phyloP scores from a whole-genome alignment of 2,113 vertebrate species.

The Ceyx melanurus region DNA sequence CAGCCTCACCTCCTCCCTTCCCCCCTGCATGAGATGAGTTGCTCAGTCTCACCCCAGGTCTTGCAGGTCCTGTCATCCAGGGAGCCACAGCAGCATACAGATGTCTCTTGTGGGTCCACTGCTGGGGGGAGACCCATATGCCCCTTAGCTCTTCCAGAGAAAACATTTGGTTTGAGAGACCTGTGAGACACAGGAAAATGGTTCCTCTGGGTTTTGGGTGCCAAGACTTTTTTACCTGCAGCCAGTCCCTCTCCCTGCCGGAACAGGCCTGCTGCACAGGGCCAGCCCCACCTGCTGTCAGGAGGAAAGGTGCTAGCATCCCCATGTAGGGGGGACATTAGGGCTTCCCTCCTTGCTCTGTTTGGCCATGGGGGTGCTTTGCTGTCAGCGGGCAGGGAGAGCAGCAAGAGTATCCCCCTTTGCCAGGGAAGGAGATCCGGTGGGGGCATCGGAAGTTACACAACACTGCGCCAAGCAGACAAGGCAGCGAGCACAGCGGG shows the following conservation, averaged over 20 bases:
- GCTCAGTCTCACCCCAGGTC: not conserved
- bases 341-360: not conserved
- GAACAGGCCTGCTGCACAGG: fast-evolving
- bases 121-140: fast-evolving
- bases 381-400: not conserved
- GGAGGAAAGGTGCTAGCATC: not conserved
- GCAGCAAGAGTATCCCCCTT: not conserved
- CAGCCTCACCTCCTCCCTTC: not conserved
- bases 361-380: not conserved
- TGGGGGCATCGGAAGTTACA: constrained; percentile 39
- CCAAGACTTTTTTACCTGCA: not conserved
- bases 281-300: not conserved
- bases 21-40: not conserved
- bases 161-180: not conserved
- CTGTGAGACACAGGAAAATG: fast-evolving
- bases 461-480: constrained; percentile 31
- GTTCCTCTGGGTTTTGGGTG: not conserved
- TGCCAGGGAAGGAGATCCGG: constrained; percentile 28
- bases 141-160: not conserved
- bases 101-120: not conserved
- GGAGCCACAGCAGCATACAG: not conserved
- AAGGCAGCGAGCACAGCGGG: not conserved
- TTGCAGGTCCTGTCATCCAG: not conserved
- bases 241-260: not conserved
- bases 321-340: fast-evolving